Evolutionary conservation across 2,113 vertebrate species (phyloP).

Genomic region (Hyaena hyaena): DNA sequence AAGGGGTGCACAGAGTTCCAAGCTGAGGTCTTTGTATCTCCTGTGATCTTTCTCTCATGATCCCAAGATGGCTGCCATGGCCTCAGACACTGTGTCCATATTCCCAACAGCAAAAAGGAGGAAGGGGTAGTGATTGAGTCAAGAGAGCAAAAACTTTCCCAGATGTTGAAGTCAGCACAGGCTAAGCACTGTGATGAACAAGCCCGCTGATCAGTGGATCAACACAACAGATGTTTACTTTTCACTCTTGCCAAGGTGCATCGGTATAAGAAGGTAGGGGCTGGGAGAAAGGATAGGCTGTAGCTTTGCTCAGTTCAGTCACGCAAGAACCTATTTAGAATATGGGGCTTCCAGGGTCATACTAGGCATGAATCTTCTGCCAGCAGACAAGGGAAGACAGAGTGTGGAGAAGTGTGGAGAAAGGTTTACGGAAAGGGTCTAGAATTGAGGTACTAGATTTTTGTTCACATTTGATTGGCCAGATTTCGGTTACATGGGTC

Average conservation of each 20-base stretch:
- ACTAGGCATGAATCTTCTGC: not conserved
- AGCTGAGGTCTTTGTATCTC: not conserved
- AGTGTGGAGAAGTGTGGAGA: not conserved
- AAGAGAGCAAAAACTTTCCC: not conserved
- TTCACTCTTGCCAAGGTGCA: not conserved
- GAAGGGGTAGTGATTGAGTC: not conserved
- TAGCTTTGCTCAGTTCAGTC: not conserved
- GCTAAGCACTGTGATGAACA: not conserved
- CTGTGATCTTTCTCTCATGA: not conserved
- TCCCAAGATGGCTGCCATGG: not conserved
- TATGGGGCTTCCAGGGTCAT: not conserved
- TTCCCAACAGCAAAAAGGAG: not conserved
- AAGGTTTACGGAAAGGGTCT: not conserved
- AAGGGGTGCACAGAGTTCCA: not conserved
- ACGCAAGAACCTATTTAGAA: not conserved
- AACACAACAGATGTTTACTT: not conserved
- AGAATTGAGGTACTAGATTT: not conserved
- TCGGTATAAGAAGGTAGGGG: not conserved
- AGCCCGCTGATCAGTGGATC: not conserved
- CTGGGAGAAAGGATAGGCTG: not conserved
- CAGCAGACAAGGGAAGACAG: not conserved
- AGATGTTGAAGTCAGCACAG: constrained; percentile 12
- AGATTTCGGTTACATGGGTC: not conserved
- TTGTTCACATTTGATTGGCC: not conserved
- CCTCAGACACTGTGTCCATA: not conserved